Base-by-base conservation (phyloP, 2,113 vertebrate species). In the Verasper variegatus region DNA sequence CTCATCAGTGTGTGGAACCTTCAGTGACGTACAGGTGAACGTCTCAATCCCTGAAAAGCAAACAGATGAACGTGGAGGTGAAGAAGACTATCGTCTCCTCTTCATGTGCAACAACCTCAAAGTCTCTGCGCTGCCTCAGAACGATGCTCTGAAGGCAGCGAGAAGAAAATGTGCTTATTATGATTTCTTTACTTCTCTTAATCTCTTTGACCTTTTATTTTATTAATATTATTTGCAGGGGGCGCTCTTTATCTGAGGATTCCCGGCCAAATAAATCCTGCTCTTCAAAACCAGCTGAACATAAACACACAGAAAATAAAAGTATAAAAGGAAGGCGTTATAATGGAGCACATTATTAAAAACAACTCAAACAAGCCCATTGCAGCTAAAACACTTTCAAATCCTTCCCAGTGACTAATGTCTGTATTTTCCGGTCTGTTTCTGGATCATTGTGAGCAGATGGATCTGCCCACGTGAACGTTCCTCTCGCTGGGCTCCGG, bases 391-490 rank as follows among this genome's bases (percentile, higher is more conserved):
- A 20, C 47, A 17, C 21, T 66, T 77, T 65, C 14, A 65, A 58
- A 71, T 47, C 60, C 40, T 84, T 72, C 59, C 13, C 1, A 62
- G 27, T 77, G 82, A 80, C 58, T 80, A 76, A 84, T 56, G 67
- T 47, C 57, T 82, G 49, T 72, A 49, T 68, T 78, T 7, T 51
- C 47, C 5, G 47, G 47, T 59, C 47, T 20, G 57, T 72, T 49
- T 54, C 37, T 20, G 1, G 58, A 58, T 72, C 58, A 15, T 14
- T 74, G 17, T 65, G 71, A 84, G 74, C 78, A 82, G 83, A 84
- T 69, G 78, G 81, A 71, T 72, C 78, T 45, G 75, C 78, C 81
- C 75, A 79, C 78, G 64, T 57, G 65, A 70, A 75, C 58, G 78
- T 68, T 74, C 64, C 27, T 68, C 54, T 57, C 20, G 12, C 11